Percentiles rank a stretch among this genome's conserved stretches.
Evolutionary conservation across 2,797 vertebrate species (phyloP).

Genomic region (Euphonia xanthogaster): DNA sequence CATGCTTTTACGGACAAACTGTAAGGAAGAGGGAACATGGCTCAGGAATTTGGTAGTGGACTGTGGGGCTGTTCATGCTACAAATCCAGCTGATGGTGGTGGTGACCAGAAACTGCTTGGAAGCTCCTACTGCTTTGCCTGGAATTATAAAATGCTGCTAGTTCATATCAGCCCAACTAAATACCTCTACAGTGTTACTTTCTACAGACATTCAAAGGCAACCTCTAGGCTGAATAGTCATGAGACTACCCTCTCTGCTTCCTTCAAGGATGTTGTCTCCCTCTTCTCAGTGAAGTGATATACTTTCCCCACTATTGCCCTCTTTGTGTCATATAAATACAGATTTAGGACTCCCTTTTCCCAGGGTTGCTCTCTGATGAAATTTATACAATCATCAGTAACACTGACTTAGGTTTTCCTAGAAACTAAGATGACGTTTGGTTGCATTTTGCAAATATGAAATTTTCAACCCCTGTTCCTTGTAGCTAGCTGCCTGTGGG

Average conservation of each 20-base stretch:
- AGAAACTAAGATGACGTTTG: not conserved
- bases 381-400: not conserved
- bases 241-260: not conserved
- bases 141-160: fast-evolving
- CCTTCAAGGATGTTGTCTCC: not conserved
- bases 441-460: not conserved
- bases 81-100: not conserved
- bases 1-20: not conserved
- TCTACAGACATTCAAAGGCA: not conserved
- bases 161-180: not conserved
- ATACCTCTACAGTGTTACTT: not conserved
- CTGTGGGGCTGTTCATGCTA: not conserved
- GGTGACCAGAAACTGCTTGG: not conserved
- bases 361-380: not conserved
- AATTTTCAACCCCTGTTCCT: not conserved
- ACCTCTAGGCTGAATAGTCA: not conserved
- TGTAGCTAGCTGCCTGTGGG: fast-evolving
- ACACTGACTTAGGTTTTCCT: not conserved
- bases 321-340: not conserved
- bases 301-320: not conserved
- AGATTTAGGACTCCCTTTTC: not conserved
- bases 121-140: not conserved
- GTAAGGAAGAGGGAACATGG: not conserved
- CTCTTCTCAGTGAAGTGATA: not conserved
- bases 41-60: not conserved